Evolutionary conservation across 2,888 invertebrate genomes (phyloP), one percentile per base, ranked within the genome.

Genomic region (Bimastos eiseni): DNA sequence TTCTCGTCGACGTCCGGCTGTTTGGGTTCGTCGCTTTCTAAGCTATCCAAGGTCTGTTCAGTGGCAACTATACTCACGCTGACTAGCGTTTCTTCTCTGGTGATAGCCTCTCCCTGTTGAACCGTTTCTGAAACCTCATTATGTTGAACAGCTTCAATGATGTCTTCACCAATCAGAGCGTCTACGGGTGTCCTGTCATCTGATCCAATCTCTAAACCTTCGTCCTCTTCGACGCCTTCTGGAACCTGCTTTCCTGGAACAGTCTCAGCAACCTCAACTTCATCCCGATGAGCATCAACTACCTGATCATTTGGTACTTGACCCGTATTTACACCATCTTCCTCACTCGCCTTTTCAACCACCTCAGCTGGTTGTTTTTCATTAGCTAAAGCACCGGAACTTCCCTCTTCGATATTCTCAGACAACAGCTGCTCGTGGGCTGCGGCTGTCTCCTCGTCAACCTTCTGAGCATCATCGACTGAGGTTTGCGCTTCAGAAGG

Each of bases 211-310:
- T 70, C 70, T 0, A 70, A 1, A n/a, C 0, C n/a, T n/a, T 8
- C 70, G n/a, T n/a, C 11, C 30, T 70, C 70, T n/a, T n/a, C 30
- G 11, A 70, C 70, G 1, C 6, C n/a, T n/a, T 70, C 70, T n/a
- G 70, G n/a, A n/a, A 70, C 70, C 70, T 70, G 70, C 70, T 70
- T 70, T n/a, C n/a, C 70, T 70, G 30, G 70, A 70, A 70, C 70
- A n/a, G 70, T n/a, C 70, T 70, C 30, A 70, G 6, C 49, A 49
- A 49, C 70, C 13, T 70, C 70, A 70, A 70, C 70, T 70, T 70
- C 70, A n/a, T n/a, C 70, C n/a, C 8, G 30, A 11, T 70, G n/a
- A n/a, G 70, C 70, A 70, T n/a, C 70, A 70, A n/a, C 30, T n/a
- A 70, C 30, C 70, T 30, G 70, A 70, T 70, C 30, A 70, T 70